Base-by-base conservation (phyloP, 2,113 vertebrate genomes). In the Chaenocephalus aceratus region DNA sequence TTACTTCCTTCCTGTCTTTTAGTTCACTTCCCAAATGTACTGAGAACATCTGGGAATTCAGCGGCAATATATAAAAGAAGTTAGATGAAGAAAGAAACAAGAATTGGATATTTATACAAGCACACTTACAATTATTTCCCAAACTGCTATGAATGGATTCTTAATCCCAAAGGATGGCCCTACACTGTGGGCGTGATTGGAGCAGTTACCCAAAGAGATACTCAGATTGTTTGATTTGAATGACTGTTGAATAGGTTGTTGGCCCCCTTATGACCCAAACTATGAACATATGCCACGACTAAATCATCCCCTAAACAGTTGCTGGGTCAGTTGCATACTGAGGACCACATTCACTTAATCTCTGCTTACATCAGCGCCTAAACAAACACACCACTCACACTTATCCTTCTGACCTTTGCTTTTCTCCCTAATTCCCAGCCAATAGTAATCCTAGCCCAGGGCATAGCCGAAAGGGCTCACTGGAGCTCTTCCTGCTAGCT, bases 351-450 rank as follows among this genome's bases (percentile, higher is more conserved):
- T 7, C 12, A 81, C 13, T n/a, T 63, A 18, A 59, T 69, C 73
- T 79, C 10, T 74, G 56, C 21, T 71, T 75, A 54, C 11, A 83
- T 80, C 56, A 77, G 45, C 68, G 69, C 44, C 45, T 61, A 58
- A 66, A 63, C 63, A 82, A 62, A 73, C 58, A 73, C 41, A 41
- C 63, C 21, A 57, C 7, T 67, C 83, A 77, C 60, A 83, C 75
- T 66, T 80, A 84, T 56, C 61, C 82, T 74, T 83, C 44, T 13
- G 83, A 90, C 86, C 88, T 86, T 78, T 87, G 70, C 77, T 75
- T 89, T 77, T 34, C 73, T 83, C 51, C 70, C 68, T 86, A 84
- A 86, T 88, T 87, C 87, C 83, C 74, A 66, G 67, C 51, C 85
- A 61, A 75, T 77, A 45, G 75, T 90, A 86, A 87, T 82, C 82